Evolutionary conservation across 2,888 invertebrate species (phyloP).

Genomic region (Protophormia terraenovae): DNA sequence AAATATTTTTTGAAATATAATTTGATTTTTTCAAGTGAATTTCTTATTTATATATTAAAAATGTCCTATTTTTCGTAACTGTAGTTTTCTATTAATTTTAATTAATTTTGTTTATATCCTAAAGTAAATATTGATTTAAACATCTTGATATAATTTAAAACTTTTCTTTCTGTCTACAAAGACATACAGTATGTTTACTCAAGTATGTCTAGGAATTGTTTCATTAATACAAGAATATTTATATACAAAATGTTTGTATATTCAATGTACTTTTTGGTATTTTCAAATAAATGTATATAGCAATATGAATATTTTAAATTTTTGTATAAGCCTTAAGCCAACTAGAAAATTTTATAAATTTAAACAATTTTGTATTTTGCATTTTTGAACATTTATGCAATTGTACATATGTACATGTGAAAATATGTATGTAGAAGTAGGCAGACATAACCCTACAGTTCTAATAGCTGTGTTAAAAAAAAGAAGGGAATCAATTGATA

Average conservation of each 20-base stretch:
- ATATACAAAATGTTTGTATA: not conserved
- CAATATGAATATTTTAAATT: constrained; percentile 43
- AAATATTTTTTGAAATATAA: not conserved
- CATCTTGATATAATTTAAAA: not conserved
- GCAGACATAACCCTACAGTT: too few species aligned
- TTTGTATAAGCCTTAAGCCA: constrained; percentile 49
- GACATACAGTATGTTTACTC: not conserved
- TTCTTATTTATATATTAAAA: not conserved
- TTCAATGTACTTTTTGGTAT: not conserved
- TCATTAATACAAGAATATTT: too few species aligned
- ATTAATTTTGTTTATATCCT: not conserved
- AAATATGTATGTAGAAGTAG: too few species aligned
- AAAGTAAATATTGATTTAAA: constrained; percentile 12
- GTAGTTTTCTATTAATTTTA: not conserved
- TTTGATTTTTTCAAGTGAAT: not conserved
- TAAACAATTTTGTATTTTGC: constrained; percentile 34
- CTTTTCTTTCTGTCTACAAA: not conserved
- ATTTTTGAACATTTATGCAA: constrained; percentile 17
- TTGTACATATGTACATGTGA: not conserved
- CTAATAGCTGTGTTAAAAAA: too few species aligned
- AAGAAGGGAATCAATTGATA: too few species aligned
- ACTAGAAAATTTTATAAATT: constrained; percentile 50
- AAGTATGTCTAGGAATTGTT: not conserved
- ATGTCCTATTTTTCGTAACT: too few species aligned
- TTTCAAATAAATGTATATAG: not conserved